Percentiles rank a stretch among this genome's conserved stretches.
Conservation (phyloP, 2,797 vertebrate genomes). For the Synaphobranchus kaupii region DNA sequence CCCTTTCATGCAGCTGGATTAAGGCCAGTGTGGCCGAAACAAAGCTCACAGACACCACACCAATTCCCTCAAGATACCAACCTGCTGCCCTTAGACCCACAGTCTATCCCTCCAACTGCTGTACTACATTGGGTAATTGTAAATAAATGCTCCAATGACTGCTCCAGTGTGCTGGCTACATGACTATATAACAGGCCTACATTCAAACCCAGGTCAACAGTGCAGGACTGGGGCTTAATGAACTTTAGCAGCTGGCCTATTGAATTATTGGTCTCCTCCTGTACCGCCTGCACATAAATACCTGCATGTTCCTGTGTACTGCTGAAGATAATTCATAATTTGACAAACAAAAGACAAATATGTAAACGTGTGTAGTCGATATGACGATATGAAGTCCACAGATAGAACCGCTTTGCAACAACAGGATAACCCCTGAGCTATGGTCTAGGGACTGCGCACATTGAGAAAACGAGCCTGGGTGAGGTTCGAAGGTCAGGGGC, state of each 20-base stretch:
- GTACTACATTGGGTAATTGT: not conserved
- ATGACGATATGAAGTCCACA: not conserved
- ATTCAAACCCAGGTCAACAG: not conserved
- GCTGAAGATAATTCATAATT: not conserved
- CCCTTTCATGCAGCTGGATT: not conserved
- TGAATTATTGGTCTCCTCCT: not conserved
- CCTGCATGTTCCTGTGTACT: not conserved
- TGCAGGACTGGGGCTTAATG: not conserved
- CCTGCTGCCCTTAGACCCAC: not conserved
- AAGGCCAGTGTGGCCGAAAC: not conserved
- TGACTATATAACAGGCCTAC: not conserved
- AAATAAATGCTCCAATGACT: not conserved
- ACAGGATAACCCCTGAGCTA: not conserved
- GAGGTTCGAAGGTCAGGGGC: not conserved
- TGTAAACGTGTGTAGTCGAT: not conserved
- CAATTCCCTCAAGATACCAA: not conserved
- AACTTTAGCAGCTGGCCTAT: not conserved
- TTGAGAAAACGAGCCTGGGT: not conserved
- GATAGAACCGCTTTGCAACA: not conserved
- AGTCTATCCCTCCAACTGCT: not conserved
- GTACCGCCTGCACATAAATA: not conserved
- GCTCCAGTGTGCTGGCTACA: not conserved
- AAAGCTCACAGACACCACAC: not conserved
- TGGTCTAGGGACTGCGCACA: not conserved
- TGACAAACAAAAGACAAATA: not conserved